Percentiles rank a stretch among this genome's conserved stretches.
Evolutionary conservation across 2,113 vertebrate genomes (phyloP).

Genomic region (Mionectes macconnelli): DNA sequence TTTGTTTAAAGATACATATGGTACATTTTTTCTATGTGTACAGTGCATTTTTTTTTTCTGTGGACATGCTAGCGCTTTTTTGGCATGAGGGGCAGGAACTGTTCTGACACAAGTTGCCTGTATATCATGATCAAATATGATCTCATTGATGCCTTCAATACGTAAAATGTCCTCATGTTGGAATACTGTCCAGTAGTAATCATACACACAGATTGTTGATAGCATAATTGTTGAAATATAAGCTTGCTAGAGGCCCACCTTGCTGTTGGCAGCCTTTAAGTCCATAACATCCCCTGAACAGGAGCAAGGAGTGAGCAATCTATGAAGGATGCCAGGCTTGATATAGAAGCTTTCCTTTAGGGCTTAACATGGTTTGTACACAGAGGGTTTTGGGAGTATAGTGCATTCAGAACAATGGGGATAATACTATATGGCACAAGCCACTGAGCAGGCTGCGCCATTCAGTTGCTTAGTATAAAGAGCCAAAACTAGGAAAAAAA

Average conservation of each 20-base stretch:
- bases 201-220: neutral
- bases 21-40: neutral
- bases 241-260: neutral
- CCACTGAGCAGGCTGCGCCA: neutral
- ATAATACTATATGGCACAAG: neutral
- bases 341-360: neutral
- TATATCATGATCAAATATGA: neutral
- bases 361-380: neutral
- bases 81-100: neutral
- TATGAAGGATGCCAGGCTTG: neutral
- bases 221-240: neutral
- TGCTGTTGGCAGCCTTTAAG: neutral
- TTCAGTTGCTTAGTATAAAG: neutral
- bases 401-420: neutral
- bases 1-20: neutral
- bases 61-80: neutral
- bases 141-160: neutral
- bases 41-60: neutral
- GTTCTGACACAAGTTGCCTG: neutral
- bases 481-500: neutral
- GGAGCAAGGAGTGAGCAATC: neutral
- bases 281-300: neutral
- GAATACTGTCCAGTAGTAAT: neutral
- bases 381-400: neutral
- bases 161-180: neutral